Base-by-base conservation (phyloP, 2,797 vertebrate genomes). In the Melanotaenia parkinsoni region DNA sequence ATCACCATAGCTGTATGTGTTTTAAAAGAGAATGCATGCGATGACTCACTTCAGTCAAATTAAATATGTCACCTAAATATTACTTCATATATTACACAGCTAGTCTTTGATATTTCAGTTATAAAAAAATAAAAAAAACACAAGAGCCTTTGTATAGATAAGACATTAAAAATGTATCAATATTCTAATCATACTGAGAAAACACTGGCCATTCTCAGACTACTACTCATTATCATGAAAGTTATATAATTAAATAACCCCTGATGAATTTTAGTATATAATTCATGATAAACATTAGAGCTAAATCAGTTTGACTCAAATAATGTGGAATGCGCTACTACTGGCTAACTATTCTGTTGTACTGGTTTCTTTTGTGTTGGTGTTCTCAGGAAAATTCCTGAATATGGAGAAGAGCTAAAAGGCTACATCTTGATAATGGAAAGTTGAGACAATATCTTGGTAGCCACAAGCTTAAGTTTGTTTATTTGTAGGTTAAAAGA, bases 141-240 rank as follows among this genome's bases (percentile, higher is more conserved):
- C 51, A 61, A 58, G 57, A 33, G 57, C 40, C 54, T 73, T 75
- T 54, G 71, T 67, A 66, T 60, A 56, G 70, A 86, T 72, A 59
- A 72, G 65, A 64, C 28, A 10, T 58, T 69, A 66, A 71, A 78
- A 66, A 79, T 72, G 72, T 73, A 70, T 72, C 72, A 58, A 82
- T 86, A 72, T 74, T 86, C 86, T 84, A 86, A 82, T 82, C 80
- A 67, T 53, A 54, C 51, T 62, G 28, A 58, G 6, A n/a, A 74
- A 77, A 76, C n/a, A 62, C 59, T 56, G 37, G 47, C 38, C 70
- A 66, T 64, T 76, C 81, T 58, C 33, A 77, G 40, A 74, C 28
- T 59, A 14, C 62, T 33, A 30, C 67, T 81, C 47, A 67, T 74
- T 76, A 72, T 74, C 72, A 63, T 47, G 50, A 60, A 2, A 74